These are phyloP conservation scores for Columba janthina DNA, from an alignment of 2,113 vertebrate species.

Conservation along the genomic window DNA sequence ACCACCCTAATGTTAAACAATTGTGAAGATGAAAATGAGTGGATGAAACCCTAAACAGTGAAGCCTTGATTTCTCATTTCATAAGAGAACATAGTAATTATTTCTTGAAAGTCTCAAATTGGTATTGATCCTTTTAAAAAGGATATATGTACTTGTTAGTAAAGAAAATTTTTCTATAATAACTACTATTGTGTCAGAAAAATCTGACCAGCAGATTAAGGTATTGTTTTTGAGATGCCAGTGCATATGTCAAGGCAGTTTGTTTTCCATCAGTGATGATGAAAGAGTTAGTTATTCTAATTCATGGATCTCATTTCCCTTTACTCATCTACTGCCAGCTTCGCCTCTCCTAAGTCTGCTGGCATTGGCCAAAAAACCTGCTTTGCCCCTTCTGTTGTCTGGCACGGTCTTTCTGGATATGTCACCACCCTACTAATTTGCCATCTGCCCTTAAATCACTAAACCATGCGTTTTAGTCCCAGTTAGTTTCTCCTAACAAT, in stretches of 20 bases:
- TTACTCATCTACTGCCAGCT: not conserved
- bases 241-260: not conserved
- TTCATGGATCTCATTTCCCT: not conserved
- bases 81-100: not conserved
- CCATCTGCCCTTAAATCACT: slow-evolving; percentile 29
- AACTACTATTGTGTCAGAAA: not conserved
- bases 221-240: not conserved
- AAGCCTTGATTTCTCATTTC: not conserved
- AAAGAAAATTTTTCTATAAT: not conserved
- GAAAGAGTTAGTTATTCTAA: not conserved
- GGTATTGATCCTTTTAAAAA: not conserved
- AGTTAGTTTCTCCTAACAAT: not conserved
- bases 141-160: not conserved
- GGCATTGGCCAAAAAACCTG: not conserved
- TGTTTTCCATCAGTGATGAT: not conserved
- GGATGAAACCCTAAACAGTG: not conserved
- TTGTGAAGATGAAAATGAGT: not conserved
- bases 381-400: slow-evolving; percentile 30
- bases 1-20: not conserved
- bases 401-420: not conserved
- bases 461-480: not conserved
- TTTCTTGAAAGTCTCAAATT: not conserved
- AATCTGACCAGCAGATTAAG: not conserved
- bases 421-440: not conserved
- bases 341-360: not conserved